phyloP scores from a whole-genome alignment of 2,888 invertebrate genomes.

The Zele albiditarsus region DNA sequence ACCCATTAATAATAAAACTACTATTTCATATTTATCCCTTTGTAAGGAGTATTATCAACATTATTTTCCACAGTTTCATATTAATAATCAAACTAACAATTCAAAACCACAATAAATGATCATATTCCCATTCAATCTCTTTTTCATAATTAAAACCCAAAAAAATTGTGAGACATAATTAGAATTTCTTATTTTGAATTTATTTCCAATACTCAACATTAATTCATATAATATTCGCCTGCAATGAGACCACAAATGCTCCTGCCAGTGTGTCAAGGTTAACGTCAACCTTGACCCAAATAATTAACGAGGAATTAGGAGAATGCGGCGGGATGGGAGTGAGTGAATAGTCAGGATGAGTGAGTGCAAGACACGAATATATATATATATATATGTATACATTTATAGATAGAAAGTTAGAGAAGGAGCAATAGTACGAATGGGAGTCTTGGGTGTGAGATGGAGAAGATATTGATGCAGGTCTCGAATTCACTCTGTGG shows the following conservation, averaged over 20 bases:
- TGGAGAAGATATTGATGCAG: constrained; percentile 1
- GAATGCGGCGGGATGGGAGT: constrained; percentile 52
- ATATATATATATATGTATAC: too few relatives aligned
- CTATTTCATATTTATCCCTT: too few relatives aligned
- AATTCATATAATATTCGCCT: neutral
- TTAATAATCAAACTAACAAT: too few relatives aligned
- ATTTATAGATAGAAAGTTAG: neutral
- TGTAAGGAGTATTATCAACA: too few relatives aligned
- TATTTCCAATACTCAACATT: neutral
- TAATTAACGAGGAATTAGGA: constrained; percentile 63
- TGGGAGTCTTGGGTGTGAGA: neutral
- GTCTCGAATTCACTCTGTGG: neutral
- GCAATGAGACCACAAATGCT: constrained; percentile 13
- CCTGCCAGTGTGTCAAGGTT: constrained; percentile 54
- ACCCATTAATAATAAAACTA: too few relatives aligned
- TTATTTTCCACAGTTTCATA: too few relatives aligned
- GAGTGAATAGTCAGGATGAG: neutral
- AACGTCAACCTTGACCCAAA: constrained; percentile 62
- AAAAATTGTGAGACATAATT: too few relatives aligned
- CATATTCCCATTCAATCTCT: too few relatives aligned
- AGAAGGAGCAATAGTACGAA: neutral
- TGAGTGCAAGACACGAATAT: too few relatives aligned
- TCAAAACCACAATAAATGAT: too few relatives aligned
- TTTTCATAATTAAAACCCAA: too few relatives aligned
- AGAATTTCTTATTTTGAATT: too few relatives aligned